Base-by-base conservation (phyloP, 2,888 invertebrate genomes). In the Platycheirus albimanus region DNA sequence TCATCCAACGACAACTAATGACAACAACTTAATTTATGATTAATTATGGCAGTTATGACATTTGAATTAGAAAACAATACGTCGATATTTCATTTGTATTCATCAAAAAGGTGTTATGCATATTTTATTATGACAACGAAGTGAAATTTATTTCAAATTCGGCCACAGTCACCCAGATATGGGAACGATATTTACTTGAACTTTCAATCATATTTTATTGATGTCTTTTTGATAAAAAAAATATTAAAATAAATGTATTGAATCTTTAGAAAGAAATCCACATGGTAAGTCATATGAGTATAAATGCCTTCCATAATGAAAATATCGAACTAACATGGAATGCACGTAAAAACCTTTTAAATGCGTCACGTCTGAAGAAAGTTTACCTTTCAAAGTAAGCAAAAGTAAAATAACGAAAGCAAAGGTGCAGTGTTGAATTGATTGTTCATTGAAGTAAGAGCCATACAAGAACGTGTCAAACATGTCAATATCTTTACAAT, bases 41-140 rank as follows among this genome's bases (percentile, higher is more conserved):
- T 45, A 63, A 63, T 72, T 72, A 72, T 72, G 71, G 52, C 63
- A 72, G 24, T 72, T 69, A 17, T 64, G 69, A 56, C 56, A 70
- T 17, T 10, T 8, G 24, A 49, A 36, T 33, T 24, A 28, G n/a
- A 4, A 19, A 30, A 13, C n/a, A 19, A 43, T 30, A 5, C 38
- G 15, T 13, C 38, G 38, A 66, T 66, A 51, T 41, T 51, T 15
- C n/a, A n/a, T n/a, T n/a, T n/a, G 28, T 3, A 67, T 52, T 19
- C 28, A 6, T 3, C 24, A 24, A 24, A 24, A 13, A 13, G 3
- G 13, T 38, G 38, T 38, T 15, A 38, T 13, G 19, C 1, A 10
- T 13, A 17, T 10, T 30, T 17, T 0, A n/a, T 8, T 36, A 4
- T 20, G 36, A 36, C 19, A 54, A 36, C 5, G 8, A 4, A 54